Evolutionary conservation across 2,888 invertebrate species (phyloP).

Genomic region (Drosophila paramelanica): DNA sequence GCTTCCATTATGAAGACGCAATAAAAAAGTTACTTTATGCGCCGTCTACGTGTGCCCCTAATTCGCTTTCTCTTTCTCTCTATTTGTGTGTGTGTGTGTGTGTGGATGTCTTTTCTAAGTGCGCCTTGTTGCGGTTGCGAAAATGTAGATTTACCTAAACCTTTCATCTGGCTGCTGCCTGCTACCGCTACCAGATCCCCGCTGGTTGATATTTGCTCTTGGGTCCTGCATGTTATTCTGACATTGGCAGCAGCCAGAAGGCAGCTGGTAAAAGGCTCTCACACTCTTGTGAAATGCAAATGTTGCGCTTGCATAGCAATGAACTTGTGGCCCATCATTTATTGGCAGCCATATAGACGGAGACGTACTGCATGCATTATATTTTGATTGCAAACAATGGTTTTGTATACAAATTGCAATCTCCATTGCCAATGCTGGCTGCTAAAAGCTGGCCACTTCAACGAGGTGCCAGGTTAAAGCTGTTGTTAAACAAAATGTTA

Average conservation of each 20-base stretch:
- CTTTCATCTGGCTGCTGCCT: conserved; percentile 44
- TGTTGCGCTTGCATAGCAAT: conserved; percentile 61
- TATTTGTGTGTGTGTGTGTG: conserved; percentile 1
- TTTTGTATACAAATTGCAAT: conserved; percentile 64
- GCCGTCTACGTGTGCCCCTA: conserved; percentile 59
- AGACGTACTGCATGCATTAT: conserved; percentile 39
- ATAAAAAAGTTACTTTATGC: conserved; percentile 78
- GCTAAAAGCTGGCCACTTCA: conserved; percentile 26
- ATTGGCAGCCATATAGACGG: conserved; percentile 26
- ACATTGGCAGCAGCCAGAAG: conserved; percentile 56
- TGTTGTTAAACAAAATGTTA: conserved; percentile 47
- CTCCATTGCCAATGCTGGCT: conserved; percentile 24
- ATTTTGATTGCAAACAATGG: conserved; percentile 55
- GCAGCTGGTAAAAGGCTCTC: conserved; percentile 63
- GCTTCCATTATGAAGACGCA: conserved; percentile 72
- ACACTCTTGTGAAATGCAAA: conserved; percentile 56
- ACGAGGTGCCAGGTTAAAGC: conserved; percentile 28
- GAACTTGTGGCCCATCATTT: conserved; percentile 46
- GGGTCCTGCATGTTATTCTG: conserved; percentile 58
- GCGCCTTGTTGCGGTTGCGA: conserved; percentile 69
- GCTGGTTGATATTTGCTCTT: conserved; percentile 32
- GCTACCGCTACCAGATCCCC: conserved; percentile 9
- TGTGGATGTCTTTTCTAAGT: conserved; percentile 56
- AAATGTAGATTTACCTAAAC: conserved; percentile 71
- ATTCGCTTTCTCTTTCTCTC: background rate